Evolutionary conservation across 2,888 invertebrate species (phyloP), one percentile per base, ranked within the genome.

Genomic region (Polylopha cassiicola): DNA sequence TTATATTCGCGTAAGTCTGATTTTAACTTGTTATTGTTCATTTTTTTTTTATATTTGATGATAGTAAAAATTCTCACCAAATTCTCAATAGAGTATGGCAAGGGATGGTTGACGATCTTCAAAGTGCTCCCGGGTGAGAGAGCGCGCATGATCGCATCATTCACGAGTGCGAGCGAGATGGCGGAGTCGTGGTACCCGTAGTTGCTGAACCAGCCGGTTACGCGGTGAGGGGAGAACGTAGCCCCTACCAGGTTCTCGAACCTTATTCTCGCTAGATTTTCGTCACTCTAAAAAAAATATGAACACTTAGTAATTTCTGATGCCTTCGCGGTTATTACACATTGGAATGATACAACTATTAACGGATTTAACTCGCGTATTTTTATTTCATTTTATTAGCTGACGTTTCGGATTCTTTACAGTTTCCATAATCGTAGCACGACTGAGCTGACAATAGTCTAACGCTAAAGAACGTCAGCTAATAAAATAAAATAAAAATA

Each of bases 121-220:
- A 89, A 66, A 3, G 74, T 58, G 39, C 87, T 75, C 6, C 70
- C 73, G 9, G 87, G 82, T 0, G 76, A 66, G 1, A 74, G 52
- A 11, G 78, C 69, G 33, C 79, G 76, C 26, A 91, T 72, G 32
- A 92, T 73, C 0, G 92, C 89, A 56, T 91, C 89, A 56, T 92
- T 87, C 2, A 89, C 85, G 30, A 89, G 70, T 43, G 89, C 88
- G 10, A 94, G 74, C 0, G 92, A 86, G 27, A 92, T 84, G 0
- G 92, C 91, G 0, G 92, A 89, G 29, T 91, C 89, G 65, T 95
- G 95, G 58, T 89, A 90, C 0, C 94, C 92, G 55, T 93, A 91
- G 65, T 93, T 93, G 61, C 94, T 94, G 66, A 93, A 92, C 88
- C 91, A 91, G 3, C 89, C 91, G 0, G 85, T 90, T 2, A 91